Evolutionary conservation across 1,140 invertebrate species (phyloP).

Genomic region (Bombus pascuorum): DNA sequence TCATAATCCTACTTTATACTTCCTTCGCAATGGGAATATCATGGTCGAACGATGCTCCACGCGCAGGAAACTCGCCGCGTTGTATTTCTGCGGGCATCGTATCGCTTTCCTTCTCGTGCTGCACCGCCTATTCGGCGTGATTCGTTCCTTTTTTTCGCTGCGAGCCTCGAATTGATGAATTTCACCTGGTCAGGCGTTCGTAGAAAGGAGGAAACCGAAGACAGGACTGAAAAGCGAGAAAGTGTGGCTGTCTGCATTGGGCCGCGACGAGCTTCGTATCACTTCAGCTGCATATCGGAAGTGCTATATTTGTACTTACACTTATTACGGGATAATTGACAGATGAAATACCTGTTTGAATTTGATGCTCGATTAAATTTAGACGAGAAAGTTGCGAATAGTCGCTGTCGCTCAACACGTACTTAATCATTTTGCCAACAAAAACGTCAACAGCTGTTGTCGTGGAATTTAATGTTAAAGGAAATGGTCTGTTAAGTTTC

Average conservation of each 20-base stretch:
- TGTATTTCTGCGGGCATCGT: neutral
- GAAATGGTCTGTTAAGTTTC: no score
- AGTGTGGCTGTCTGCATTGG: neutral
- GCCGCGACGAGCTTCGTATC: conserved; percentile 2
- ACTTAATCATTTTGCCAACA: neutral
- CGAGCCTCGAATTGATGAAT: conserved; percentile 24
- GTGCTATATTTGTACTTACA: neutral
- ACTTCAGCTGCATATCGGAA: neutral
- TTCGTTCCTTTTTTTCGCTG: neutral
- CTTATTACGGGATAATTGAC: neutral
- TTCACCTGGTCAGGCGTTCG: neutral
- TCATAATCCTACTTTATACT: conserved; percentile 29
- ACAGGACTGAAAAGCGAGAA: conserved; percentile 27
- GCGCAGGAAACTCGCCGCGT: neutral
- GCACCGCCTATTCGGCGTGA: neutral
- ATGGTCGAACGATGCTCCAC: neutral
- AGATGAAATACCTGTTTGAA: neutral
- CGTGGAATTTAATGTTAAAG: no score
- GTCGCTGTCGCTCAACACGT: neutral
- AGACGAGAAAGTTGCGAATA: neutral
- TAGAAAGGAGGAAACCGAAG: conserved; percentile 26
- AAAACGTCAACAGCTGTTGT: no score
- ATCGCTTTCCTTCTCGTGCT: neutral
- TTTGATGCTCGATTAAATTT: neutral
- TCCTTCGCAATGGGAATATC: conserved; percentile 21